Base-by-base conservation (phyloP, 2,888 invertebrate species). In the Miltochrista miniata region DNA sequence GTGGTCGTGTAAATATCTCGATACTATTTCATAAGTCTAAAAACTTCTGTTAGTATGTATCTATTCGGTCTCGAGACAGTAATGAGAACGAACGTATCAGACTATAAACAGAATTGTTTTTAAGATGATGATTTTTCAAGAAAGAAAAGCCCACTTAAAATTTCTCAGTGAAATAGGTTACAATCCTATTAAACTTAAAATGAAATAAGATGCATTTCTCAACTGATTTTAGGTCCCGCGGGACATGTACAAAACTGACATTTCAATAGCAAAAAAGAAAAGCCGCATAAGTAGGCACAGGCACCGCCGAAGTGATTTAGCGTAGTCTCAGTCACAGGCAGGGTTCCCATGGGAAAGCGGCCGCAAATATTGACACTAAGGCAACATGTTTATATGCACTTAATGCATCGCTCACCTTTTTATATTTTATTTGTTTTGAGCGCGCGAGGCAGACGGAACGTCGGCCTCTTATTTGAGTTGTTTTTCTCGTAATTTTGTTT, bases 381-480 rank as follows among this genome's bases (percentile, higher is more conserved):
- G 81, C 83, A 85, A 89, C 88, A 90, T 89, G 90, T 90, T 90
- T 90, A 91, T 90, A 89, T 85, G 88, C 90, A 87, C 90, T 91
- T 91, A 90, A 91, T 90, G 90, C 90, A 87, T 81, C 87, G 87
- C 85, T 81, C 87, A 86, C 83, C 86, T 88, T 89, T 89, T 89
- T 88, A 84, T 81, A 86, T 88, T 85, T 85, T 89, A 85, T 90
- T 91, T 90, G 90, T 80, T 83, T 73, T 76, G 79, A 79, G 72
- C 83, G 81, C 79, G 82, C 81, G 72, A 76, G 81, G 85, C 87
- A 90, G 90, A 90, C 90, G 85, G 72, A 78, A 61, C 85, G 90
- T 87, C 90, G 87, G 85, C 83, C 78, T 78, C 80, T 73, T 78
- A 77, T 83, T 83, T 81, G 70, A 80, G 76, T 80, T 84, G 80